These are phyloP conservation scores for Corythucha ciliata DNA, from an alignment of 2,888 invertebrate genomes.

Conservation along the genomic window DNA sequence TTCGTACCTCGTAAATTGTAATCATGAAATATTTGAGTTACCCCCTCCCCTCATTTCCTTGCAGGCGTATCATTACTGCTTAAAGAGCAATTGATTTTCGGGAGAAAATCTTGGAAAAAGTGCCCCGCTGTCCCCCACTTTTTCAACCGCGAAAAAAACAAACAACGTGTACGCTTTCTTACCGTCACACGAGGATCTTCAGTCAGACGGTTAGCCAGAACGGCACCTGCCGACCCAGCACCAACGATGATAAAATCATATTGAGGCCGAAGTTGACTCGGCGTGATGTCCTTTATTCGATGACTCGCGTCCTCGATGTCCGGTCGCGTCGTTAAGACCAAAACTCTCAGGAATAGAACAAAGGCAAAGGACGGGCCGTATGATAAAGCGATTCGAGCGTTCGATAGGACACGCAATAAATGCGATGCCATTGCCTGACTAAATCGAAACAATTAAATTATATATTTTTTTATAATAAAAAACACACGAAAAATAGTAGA, in stretches of 20 bases:
- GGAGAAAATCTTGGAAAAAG: no score
- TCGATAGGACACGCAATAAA: slow-evolving; percentile 33
- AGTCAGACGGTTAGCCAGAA: slow-evolving; percentile 64
- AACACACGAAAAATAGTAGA: no score
- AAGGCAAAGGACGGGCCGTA: slow-evolving; percentile 57
- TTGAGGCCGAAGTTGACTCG: slow-evolving; percentile 48
- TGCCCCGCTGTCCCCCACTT: no score
- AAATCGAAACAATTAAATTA: no score
- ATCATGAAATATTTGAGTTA: neutral
- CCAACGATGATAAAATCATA: slow-evolving; percentile 77
- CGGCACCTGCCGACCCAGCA: slow-evolving; percentile 73
- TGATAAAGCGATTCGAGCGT: slow-evolving; percentile 53
- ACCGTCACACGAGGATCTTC: slow-evolving; percentile 59
- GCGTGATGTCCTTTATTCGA: slow-evolving; percentile 50
- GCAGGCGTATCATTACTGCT: no score
- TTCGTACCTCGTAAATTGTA: no score
- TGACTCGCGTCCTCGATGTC: slow-evolving; percentile 61
- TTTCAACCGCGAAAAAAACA: no score
- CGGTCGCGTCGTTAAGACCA: slow-evolving; percentile 54
- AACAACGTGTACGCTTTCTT: no score
- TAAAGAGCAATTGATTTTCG: no score
- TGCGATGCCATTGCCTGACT: slow-evolving; percentile 21
- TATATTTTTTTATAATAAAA: no score
- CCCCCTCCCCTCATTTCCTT: no score
- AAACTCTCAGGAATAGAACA: slow-evolving; percentile 53